Percentiles rank a stretch among this genome's conserved stretches.
Evolutionary conservation across 2,797 vertebrate genomes (phyloP).

Genomic region (Alcedo quadribrachys): DNA sequence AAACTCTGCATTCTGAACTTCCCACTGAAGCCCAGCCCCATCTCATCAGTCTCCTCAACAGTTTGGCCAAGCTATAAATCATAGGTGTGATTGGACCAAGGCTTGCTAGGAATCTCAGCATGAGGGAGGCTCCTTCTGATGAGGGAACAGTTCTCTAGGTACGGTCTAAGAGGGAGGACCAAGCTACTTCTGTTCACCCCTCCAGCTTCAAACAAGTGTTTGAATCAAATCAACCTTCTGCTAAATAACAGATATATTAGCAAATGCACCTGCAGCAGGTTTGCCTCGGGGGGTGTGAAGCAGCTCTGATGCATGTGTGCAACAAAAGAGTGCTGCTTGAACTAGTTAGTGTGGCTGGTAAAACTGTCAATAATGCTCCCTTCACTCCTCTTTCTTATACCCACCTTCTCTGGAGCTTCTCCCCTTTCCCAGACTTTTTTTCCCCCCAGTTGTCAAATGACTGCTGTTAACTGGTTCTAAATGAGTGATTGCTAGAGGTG

Average conservation of each 20-base stretch:
- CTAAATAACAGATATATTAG: neutral
- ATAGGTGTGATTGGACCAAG: neutral
- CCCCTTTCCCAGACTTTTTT: neutral
- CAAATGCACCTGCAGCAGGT: neutral
- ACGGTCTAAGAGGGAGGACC: neutral
- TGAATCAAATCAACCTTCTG: neutral
- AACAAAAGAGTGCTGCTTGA: neutral
- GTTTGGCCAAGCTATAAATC: neutral
- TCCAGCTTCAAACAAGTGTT: neutral
- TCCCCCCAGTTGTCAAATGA: neutral
- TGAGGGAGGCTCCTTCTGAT: neutral
- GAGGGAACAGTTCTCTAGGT: neutral
- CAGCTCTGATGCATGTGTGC: neutral
- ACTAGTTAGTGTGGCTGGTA: neutral
- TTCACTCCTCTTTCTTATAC: neutral
- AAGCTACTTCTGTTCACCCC: neutral
- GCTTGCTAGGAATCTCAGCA: accelerated
- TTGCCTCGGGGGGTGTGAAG: neutral
- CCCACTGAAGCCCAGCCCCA: neutral
- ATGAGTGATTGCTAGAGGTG: neutral
- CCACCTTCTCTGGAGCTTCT: neutral
- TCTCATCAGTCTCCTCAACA: neutral
- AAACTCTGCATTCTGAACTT: neutral
- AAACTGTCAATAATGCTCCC: neutral
- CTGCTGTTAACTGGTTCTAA: neutral